phyloP scores from a whole-genome alignment of 1,140 invertebrate genomes.

The Lycorma delicatula region DNA sequence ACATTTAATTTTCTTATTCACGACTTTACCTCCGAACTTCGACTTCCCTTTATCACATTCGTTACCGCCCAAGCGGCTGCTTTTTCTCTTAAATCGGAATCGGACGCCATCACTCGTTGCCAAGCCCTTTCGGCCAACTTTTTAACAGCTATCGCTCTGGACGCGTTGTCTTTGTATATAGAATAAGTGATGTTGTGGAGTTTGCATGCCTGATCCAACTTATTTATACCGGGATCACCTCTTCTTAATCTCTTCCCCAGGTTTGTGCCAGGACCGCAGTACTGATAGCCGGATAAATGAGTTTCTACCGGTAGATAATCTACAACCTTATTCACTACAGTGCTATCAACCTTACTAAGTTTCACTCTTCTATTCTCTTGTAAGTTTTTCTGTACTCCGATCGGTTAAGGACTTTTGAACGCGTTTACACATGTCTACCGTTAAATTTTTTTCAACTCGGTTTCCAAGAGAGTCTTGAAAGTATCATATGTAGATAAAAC shows the following conservation, averaged over 20 bases:
- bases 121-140: conserved; percentile 34
- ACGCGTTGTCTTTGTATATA: conserved; percentile 26
- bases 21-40: conserved; percentile 24
- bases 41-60: conserved; percentile 32
- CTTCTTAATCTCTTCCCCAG: conserved; percentile 34
- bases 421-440: too few species aligned
- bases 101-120: conserved; percentile 33
- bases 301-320: conserved; percentile 1
- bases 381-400: too few species aligned
- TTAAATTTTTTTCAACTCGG: too few species aligned
- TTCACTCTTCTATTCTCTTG: too few species aligned
- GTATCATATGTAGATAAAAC: too few species aligned
- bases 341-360: not conserved
- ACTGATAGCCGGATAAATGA: conserved; percentile 20
- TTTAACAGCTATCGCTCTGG: conserved; percentile 35
- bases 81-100: conserved; percentile 34
- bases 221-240: conserved; percentile 37
- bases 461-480: too few species aligned
- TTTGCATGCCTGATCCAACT: conserved; percentile 37
- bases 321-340: not conserved
- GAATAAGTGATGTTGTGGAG: conserved; percentile 38
- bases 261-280: conserved; percentile 39
- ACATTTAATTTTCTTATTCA: not conserved
- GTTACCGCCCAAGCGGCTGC: conserved; percentile 29
- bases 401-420: too few species aligned